phyloP scores from a whole-genome alignment of 1,140 invertebrate species.

The Orius insidiosus region DNA sequence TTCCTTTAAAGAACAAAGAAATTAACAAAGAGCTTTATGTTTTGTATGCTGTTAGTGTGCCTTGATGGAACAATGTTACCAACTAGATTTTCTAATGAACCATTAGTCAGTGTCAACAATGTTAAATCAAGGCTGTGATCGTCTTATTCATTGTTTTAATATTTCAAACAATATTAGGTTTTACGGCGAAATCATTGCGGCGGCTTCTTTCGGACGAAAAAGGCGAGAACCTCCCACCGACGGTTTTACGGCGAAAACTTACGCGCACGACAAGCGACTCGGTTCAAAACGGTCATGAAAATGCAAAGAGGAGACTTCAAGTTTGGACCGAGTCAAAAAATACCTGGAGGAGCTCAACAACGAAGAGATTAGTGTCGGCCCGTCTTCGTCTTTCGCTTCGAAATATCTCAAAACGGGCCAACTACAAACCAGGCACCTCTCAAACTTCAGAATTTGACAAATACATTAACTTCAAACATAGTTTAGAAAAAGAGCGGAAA shows the following conservation, averaged over 20 bases:
- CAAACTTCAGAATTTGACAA: constrained; percentile 5
- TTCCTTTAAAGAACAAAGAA: neutral
- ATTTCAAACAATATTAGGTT: constrained; percentile 1
- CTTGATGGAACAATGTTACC: neutral
- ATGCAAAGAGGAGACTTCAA: constrained; percentile 8
- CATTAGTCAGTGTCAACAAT: neutral
- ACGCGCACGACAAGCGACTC: constrained; percentile 4
- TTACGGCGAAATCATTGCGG: constrained; percentile 8
- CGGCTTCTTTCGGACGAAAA: constrained; percentile 8
- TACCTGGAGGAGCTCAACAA: constrained; percentile 11
- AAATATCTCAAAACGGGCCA: neutral
- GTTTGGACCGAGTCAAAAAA: constrained; percentile 13
- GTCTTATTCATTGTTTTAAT: neutral
- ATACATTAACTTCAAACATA: constrained; percentile 7
- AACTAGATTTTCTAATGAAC: neutral
- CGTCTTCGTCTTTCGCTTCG: neutral
- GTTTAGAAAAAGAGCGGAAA: constrained; percentile 4
- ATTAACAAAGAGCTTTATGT: neutral
- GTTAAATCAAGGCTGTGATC: neutral
- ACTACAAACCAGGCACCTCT: neutral
- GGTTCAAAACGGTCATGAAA: constrained; percentile 1
- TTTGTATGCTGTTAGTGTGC: too few species aligned
- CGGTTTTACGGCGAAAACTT: constrained; percentile 1
- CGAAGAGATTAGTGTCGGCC: neutral
- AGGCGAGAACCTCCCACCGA: neutral